phyloP scores from a whole-genome alignment of 2,797 vertebrate species.

The Hypotaenidia okinawae region DNA sequence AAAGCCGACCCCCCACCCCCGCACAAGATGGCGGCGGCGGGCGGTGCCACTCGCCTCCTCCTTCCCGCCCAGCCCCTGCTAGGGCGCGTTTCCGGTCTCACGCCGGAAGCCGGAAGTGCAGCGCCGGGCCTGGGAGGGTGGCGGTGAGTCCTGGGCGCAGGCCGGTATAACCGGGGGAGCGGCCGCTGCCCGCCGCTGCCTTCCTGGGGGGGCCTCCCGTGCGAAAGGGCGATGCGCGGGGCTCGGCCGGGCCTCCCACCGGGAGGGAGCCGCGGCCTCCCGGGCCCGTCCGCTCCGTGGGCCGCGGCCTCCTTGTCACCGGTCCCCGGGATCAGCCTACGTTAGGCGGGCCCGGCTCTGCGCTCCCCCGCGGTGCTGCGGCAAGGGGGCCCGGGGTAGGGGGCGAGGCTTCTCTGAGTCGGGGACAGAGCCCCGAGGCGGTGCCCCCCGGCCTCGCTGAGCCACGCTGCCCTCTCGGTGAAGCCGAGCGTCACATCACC shows the following conservation, averaged over 20 bases:
- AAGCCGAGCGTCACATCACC: fast-evolving
- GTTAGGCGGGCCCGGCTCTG: no score
- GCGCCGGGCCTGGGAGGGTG: background rate
- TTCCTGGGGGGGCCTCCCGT: no score
- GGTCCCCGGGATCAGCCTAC: no score
- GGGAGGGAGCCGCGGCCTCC: no score
- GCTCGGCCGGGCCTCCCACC: background rate
- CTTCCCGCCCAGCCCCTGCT: fast-evolving
- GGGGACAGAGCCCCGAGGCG: background rate
- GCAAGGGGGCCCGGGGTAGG: no score
- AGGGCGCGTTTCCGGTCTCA: background rate
- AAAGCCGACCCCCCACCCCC: no score
- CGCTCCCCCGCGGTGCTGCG: no score
- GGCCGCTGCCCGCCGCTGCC: no score
- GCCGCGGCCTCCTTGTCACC: background rate
- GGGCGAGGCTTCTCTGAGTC: no score
- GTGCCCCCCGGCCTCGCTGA: background rate
- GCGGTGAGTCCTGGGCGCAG: background rate
- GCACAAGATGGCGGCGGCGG: background rate
- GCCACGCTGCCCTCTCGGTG: background rate
- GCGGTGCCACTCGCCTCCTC: background rate
- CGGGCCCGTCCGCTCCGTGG: background rate
- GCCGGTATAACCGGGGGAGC: background rate
- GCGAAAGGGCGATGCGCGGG: no score
- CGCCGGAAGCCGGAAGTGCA: background rate